Conservation (phyloP, 2,113 vertebrate genomes). For the Sinocyclocheilus anophthalmus region DNA sequence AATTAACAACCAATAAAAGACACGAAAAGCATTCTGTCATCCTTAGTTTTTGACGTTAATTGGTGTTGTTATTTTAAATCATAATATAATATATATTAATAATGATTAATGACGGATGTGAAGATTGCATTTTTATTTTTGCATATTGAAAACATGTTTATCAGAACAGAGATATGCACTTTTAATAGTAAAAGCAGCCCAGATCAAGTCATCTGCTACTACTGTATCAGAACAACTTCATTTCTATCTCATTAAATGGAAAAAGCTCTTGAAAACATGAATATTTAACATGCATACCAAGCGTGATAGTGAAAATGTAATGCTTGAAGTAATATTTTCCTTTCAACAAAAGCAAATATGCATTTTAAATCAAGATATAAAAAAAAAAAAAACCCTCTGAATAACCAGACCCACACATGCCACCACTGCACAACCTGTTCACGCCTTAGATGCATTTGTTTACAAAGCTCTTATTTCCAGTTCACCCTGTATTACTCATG, state of each 20-base stretch:
- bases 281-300: not conserved
- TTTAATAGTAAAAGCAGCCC: not conserved
- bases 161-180: not conserved
- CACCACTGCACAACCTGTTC: not conserved
- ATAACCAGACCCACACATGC: not conserved
- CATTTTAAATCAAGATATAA: not conserved
- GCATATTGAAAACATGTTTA: not conserved
- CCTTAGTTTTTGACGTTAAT: no score
- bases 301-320: not conserved
- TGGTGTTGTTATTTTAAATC: no score
- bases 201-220: not conserved
- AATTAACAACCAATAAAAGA: not conserved
- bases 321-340: conserved; percentile 2
- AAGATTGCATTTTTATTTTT: not conserved
- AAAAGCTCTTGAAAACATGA: not conserved
- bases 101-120: no score
- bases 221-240: not conserved
- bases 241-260: not conserved
- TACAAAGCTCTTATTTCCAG: conserved; percentile 27
- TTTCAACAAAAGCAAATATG: not conserved
- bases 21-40: no score
- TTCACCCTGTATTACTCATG: not conserved
- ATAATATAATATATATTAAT: not conserved
- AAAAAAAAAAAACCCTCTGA: no score
- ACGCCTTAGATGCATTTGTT: not conserved